phyloP scores from a whole-genome alignment of 2,797 vertebrate species.

The Neosilurus mollespiculum region DNA sequence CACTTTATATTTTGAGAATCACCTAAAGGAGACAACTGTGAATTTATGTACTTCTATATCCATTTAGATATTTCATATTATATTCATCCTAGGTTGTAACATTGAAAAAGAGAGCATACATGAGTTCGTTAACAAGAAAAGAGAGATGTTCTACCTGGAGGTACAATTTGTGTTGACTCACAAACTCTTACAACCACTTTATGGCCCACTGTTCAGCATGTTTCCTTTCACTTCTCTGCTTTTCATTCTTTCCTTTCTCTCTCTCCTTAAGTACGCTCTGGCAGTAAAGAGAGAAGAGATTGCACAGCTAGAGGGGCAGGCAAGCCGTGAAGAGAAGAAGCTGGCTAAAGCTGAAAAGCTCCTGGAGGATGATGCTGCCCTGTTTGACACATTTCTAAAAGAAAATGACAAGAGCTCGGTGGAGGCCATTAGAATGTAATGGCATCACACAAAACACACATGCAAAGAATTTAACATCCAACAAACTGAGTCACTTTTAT shows the following conservation, averaged over 20 bases:
- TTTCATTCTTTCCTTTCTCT: conserved; percentile 5
- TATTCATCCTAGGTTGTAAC: conserved; percentile 70
- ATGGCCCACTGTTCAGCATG: background rate
- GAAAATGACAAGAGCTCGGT: conserved; percentile 80
- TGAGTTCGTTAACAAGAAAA: conserved; percentile 76
- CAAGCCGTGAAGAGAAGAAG: conserved; percentile 70
- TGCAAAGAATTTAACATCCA: background rate
- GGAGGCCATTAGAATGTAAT: conserved; percentile 82
- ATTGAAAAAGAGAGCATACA: conserved; percentile 70
- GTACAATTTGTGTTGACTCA: conserved; percentile 65
- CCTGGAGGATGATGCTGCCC: conserved; percentile 75
- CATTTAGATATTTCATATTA: conserved; percentile 14
- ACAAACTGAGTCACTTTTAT: background rate
- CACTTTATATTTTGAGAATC: background rate
- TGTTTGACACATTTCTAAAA: conserved; percentile 82
- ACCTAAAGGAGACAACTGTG: background rate
- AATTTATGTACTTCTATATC: background rate
- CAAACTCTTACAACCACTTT: background rate
- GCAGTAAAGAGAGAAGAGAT: conserved; percentile 80
- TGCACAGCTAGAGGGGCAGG: conserved; percentile 72
- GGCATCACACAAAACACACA: background rate
- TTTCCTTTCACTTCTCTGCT: background rate
- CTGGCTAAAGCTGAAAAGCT: conserved; percentile 74
- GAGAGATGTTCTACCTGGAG: conserved; percentile 86
- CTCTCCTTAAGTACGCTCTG: conserved; percentile 72